A percentile compares a stretch with the other conserved stretches of the same genome.
phyloP scores from a whole-genome alignment of 2,888 invertebrate genomes.

The Cephus nigrinus region DNA sequence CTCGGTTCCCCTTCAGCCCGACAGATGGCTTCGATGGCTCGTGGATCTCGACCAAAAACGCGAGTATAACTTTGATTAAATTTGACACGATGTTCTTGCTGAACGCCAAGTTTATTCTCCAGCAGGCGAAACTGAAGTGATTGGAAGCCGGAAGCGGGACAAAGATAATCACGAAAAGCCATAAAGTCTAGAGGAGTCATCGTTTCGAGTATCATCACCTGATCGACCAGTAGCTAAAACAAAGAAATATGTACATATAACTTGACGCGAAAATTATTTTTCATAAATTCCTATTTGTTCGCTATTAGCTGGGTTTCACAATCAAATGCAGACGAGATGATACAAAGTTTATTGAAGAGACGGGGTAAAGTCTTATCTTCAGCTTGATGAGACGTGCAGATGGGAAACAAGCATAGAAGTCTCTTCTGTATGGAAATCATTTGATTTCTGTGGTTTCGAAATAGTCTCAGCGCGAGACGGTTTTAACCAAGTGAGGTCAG shows the following conservation, averaged over 20 bases:
- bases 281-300: background rate
- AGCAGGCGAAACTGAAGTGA: slow-evolving; percentile 95
- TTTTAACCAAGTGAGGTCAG: background rate
- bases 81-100: slow-evolving; percentile 87
- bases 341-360: no score
- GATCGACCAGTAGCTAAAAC: slow-evolving; percentile 90
- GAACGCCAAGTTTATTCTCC: slow-evolving; percentile 91
- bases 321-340: no score
- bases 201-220: slow-evolving; percentile 96
- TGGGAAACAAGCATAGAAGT: background rate
- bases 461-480: background rate
- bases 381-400: no score
- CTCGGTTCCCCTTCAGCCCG: slow-evolving; percentile 87
- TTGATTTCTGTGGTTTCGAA: background rate
- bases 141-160: slow-evolving; percentile 98
- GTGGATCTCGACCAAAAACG: slow-evolving; percentile 83
- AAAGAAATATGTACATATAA: slow-evolving; percentile 5
- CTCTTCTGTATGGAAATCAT: background rate
- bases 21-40: slow-evolving; percentile 71
- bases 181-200: slow-evolving; percentile 99
- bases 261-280: background rate
- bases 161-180: slow-evolving; percentile 93
- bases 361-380: no score
- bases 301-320: background rate
- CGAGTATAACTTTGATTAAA: slow-evolving; percentile 93